These are phyloP conservation scores for Verasper variegatus DNA, from an alignment of 2,113 vertebrate species.

Conservation along the genomic window DNA sequence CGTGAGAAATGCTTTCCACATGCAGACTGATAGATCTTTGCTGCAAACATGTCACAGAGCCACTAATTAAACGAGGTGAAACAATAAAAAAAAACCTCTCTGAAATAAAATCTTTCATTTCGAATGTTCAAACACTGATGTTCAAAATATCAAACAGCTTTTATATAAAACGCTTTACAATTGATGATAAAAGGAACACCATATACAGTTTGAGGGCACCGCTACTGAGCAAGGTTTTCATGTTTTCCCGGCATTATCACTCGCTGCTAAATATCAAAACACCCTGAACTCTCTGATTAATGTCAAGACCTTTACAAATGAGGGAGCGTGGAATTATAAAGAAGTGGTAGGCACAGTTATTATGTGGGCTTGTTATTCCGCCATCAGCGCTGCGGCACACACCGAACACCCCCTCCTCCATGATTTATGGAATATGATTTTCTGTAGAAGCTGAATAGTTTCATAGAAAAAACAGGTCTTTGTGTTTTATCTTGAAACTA, in stretches of 20 bases:
- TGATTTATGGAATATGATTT: slow-evolving; percentile 13
- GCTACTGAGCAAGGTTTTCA: slow-evolving; percentile 9
- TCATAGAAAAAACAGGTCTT: slow-evolving; percentile 31
- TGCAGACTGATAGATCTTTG: background rate
- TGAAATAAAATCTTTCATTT: background rate
- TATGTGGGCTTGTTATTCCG: slow-evolving; percentile 6
- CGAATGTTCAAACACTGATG: background rate
- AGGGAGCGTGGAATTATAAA: background rate
- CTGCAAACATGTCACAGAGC: background rate
- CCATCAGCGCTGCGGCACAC: background rate
- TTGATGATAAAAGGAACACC: background rate
- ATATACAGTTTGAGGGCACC: background rate
- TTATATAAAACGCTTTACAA: background rate
- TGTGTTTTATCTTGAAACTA: slow-evolving; percentile 24
- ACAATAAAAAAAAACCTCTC: slow-evolving; percentile 1
- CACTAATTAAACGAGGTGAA: background rate
- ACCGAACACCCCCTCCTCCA: background rate
- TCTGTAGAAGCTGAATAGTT: slow-evolving; percentile 5
- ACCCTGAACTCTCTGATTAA: slow-evolving; percentile 26
- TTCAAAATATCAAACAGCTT: background rate
- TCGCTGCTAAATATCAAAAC: slow-evolving; percentile 6
- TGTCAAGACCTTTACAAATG: slow-evolving; percentile 10
- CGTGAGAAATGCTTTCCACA: too few relatives aligned
- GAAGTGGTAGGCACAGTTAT: slow-evolving; percentile 4
- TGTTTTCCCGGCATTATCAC: slow-evolving; percentile 3